Evolutionary conservation across 2,888 invertebrate species (phyloP).

Genomic region (Brachyopa scutellaris): DNA sequence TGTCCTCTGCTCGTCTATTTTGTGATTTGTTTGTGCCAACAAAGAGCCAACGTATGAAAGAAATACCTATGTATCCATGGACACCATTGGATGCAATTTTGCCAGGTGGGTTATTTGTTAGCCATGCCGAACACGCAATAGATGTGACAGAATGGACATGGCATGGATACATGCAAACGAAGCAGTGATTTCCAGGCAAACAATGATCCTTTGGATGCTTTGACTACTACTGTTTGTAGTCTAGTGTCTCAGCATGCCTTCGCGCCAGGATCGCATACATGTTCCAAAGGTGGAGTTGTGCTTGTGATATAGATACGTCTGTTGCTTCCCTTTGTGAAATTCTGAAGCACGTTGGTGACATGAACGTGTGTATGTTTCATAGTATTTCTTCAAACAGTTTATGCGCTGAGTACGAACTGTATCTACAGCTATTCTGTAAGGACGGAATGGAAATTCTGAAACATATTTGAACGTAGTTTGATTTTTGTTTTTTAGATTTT

Average conservation of each 20-base stretch:
- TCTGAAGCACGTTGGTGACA: constrained; percentile 9
- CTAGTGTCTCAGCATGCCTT: neutral
- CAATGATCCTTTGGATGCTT: constrained; percentile 10
- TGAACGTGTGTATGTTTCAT: constrained; percentile 11
- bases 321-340: constrained; percentile 20
- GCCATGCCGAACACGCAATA: constrained; percentile 10
- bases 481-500: no score
- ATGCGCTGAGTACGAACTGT: no score
- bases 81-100: constrained; percentile 24
- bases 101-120: constrained; percentile 7
- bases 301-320: constrained; percentile 17
- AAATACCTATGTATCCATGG: neutral
- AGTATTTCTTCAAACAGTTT: no score
- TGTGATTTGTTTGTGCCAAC: constrained; percentile 7
- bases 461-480: no score
- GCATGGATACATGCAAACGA: neutral
- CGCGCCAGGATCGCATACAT: constrained; percentile 2
- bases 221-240: constrained; percentile 16
- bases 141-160: constrained; percentile 5
- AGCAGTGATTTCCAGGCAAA: constrained; percentile 22
- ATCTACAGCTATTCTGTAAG: no score
- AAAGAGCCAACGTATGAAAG: neutral
- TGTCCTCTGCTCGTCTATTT: neutral
- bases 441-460: no score
- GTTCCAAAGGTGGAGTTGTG: constrained; percentile 33